Evolutionary conservation across 2,797 vertebrate species (phyloP).

Genomic region (Coilia nasus): DNA sequence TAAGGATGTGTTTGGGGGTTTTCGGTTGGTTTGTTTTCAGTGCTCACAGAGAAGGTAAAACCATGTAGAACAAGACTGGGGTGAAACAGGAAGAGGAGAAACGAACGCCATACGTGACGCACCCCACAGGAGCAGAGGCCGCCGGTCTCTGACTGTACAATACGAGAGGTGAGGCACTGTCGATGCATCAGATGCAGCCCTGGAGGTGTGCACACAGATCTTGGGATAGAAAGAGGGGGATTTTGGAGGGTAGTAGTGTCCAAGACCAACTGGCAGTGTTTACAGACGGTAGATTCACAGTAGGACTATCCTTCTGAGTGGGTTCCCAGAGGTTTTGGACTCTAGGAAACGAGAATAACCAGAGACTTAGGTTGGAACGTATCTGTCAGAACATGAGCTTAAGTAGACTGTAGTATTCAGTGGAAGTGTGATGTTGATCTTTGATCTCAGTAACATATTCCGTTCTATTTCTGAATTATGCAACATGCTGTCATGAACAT

Average conservation of each 20-base stretch:
- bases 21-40: background rate
- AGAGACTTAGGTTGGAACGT: background rate
- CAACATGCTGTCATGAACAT: background rate
- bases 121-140: background rate
- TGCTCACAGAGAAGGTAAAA: background rate
- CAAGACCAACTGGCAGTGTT: conserved; percentile 16
- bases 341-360: background rate
- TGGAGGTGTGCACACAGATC: background rate
- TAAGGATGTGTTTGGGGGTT: background rate
- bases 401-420: background rate
- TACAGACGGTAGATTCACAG: conserved; percentile 15
- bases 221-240: background rate
- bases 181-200: background rate
- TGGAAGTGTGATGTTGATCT: background rate
- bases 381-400: background rate
- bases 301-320: conserved; percentile 14
- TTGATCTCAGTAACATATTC: background rate
- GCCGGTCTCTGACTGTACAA: background rate
- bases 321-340: background rate
- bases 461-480: background rate
- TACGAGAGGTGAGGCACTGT: background rate
- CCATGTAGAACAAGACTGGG: background rate
- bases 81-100: background rate
- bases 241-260: background rate
- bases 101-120: background rate